Conservation (phyloP, 1,140 invertebrate genomes). For the Chrysopa pallens region DNA sequence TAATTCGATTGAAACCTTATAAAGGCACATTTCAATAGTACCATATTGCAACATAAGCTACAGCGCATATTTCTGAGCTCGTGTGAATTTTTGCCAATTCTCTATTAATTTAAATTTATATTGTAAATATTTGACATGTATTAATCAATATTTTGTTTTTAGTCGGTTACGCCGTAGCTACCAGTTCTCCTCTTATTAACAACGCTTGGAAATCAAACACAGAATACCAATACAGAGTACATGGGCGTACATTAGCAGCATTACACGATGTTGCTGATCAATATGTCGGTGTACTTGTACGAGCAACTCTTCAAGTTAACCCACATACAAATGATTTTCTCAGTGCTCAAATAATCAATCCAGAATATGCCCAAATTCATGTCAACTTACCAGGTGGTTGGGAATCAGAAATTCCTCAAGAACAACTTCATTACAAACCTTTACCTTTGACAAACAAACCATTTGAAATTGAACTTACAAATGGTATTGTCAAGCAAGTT, state of each 20-base stretch:
- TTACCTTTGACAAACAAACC: conserved; percentile 29
- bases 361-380: conserved; percentile 34
- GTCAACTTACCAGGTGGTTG: conserved; percentile 27
- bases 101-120: no score
- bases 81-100: no score
- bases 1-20: no score
- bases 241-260: conserved; percentile 32
- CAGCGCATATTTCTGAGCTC: no score
- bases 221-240: conserved; percentile 39
- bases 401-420: conserved; percentile 21
- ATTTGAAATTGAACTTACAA: conserved; percentile 38
- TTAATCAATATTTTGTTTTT: no score
- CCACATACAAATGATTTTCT: conserved; percentile 25
- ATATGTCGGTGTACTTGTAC: conserved; percentile 32
- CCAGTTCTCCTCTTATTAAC: no score
- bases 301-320: conserved; percentile 29
- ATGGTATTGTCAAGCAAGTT: conserved; percentile 35
- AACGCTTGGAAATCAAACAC: conserved; percentile 31
- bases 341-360: conserved; percentile 25
- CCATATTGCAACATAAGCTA: no score
- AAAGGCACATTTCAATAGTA: no score
- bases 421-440: conserved; percentile 27
- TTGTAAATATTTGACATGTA: no score
- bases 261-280: conserved; percentile 30
- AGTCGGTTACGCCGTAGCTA: no score